Percentiles rank a stretch among this genome's conserved stretches.
These are phyloP conservation scores for Clarias magur DNA, from an alignment of 2,113 vertebrate genomes.

Conservation along the genomic window DNA sequence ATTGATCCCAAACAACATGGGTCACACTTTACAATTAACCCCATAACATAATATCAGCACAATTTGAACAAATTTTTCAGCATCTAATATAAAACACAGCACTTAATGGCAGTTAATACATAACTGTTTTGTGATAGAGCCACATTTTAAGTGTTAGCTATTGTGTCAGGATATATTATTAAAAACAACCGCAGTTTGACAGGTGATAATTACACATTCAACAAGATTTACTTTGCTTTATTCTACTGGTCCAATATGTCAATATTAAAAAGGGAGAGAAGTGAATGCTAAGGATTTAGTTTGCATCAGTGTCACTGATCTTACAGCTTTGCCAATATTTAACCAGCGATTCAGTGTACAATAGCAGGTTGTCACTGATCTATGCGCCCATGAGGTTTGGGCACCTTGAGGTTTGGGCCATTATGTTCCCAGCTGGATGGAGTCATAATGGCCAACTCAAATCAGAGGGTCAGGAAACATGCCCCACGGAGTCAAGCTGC, in stretches of 20 bases:
- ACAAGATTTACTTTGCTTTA: conserved; percentile 5
- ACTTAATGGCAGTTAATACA: neutral
- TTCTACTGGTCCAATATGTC: neutral
- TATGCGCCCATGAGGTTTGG: conserved; percentile 1
- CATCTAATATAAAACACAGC: neutral
- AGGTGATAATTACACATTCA: conserved; percentile 12
- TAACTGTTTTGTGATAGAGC: neutral
- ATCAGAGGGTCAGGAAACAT: conserved; percentile 15
- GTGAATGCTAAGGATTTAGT: conserved; percentile 11
- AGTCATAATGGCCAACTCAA: conserved; percentile 14
- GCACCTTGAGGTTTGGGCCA: conserved; percentile 2
- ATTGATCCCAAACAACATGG: conserved; percentile 18
- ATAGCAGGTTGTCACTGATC: conserved; percentile 11
- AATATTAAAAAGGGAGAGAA: conserved; percentile 3
- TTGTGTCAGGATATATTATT: neutral
- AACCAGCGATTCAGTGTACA: neutral
- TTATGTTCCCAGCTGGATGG: conserved; percentile 22
- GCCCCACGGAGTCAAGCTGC: conserved; percentile 20
- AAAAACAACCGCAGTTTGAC: neutral
- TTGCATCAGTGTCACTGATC: conserved; percentile 15
- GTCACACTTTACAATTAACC: conserved; percentile 36
- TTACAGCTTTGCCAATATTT: conserved; percentile 26
- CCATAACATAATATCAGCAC: conserved; percentile 3
- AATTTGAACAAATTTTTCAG: neutral
- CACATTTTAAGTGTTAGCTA: neutral